Evolutionary conservation across 2,888 invertebrate genomes (phyloP), one percentile per base, ranked within the genome.

Genomic region (Oscheius sp.): DNA sequence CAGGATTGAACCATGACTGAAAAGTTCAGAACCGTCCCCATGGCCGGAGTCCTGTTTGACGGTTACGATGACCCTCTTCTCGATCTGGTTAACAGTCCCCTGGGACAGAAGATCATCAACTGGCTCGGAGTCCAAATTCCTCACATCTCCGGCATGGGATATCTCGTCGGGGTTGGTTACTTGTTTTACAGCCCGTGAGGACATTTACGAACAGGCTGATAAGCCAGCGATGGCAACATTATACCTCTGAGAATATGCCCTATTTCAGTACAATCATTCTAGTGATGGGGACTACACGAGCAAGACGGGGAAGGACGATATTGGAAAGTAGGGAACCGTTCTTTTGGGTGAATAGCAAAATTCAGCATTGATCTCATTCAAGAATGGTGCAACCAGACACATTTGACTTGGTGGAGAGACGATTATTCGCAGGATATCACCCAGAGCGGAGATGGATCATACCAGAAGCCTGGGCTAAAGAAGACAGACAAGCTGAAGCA

Each of bases 391-490:
- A 71, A 70, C 32, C 47, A 72, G 50, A 74, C 73, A 37, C 66
- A 76, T 51, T 70, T 81, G 55, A 73, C 77, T 48, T 81, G 81
- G 81, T 81, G 79, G 79, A 70, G 70, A 10, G 73, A 65, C 9
- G 65, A 70, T 21, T 72, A 77, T 21, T 74, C 77, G 0, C 62
- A 58, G 42, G 79, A 82, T 57, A 72, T 80, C 47, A 29, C 74
- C 42, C 71, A 74, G 21, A 73, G 75, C 58, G 78, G 71, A 53
- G 86, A 86, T 77, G 86, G 86, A n/a, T 77, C 84, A 11, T 82
- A 84, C 63, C 84, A 84, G 72, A 85, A 84, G 32, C 81, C 84
- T 0, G 79, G 78, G 59, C 70, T 86, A 33, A 76, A 79, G 68
- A 84, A 83, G 63, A 78, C 76, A 1, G 84, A 84, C 55, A 70